A percentile compares a stretch with the other conserved stretches of the same genome.
phyloP scores from a whole-genome alignment of 2,113 vertebrate genomes.

The Triplophysa tibetana region DNA sequence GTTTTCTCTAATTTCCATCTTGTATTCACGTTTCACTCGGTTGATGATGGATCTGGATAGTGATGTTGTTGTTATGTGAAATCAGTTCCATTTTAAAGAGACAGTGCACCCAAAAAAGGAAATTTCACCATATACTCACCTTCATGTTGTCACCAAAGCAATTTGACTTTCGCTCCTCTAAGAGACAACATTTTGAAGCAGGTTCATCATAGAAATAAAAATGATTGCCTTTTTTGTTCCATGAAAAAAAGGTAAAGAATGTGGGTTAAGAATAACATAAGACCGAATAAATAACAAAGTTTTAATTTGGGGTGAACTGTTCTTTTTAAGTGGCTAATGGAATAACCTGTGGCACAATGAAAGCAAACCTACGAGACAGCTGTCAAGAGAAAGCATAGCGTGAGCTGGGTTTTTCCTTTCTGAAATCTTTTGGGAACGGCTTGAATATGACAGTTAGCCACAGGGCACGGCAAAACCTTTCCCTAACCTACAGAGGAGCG shows the following conservation, averaged over 20 bases:
- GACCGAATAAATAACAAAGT: too few species aligned
- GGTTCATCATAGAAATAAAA: too few species aligned
- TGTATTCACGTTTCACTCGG: constrained; percentile 5
- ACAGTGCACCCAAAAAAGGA: too few species aligned
- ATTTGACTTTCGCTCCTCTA: too few species aligned
- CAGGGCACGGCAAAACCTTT: constrained; percentile 58
- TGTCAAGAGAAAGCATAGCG: constrained; percentile 17
- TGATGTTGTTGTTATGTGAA: neutral
- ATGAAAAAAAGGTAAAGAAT: too few species aligned
- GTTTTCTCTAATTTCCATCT: constrained; percentile 12
- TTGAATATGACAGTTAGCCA: constrained; percentile 51
- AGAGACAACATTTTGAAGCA: too few species aligned
- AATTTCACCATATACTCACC: too few species aligned
- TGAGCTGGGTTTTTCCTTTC: neutral
- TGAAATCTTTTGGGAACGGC: constrained; percentile 16
- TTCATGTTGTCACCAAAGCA: too few species aligned
- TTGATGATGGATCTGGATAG: constrained; percentile 7
- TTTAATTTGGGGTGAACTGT: neutral
- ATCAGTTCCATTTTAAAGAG: neutral
- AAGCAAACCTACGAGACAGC: constrained; percentile 12
- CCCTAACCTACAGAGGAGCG: constrained; percentile 60
- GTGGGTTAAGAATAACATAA: too few species aligned
- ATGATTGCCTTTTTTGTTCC: too few species aligned
- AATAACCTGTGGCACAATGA: constrained; percentile 21
- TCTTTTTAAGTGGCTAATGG: neutral